A percentile compares a stretch with the other conserved stretches of the same genome.
Evolutionary conservation across 2,113 vertebrate genomes (phyloP).

Genomic region (Hylia prasina): DNA sequence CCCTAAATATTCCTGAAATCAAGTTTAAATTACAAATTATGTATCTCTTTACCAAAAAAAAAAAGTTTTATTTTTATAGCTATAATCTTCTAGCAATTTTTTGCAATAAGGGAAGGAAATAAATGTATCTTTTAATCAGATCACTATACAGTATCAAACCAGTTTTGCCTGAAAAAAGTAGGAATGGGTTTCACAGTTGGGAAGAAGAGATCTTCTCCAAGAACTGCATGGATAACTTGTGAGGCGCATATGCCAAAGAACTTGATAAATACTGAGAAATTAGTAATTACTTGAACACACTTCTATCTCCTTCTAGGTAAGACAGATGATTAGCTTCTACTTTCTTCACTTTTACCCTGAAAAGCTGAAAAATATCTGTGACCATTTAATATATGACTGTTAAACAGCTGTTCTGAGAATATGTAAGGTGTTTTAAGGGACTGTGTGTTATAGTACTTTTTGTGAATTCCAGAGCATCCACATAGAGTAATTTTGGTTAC

Average conservation of each 20-base stretch:
- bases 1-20: not conserved
- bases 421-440: not conserved
- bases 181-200: not conserved
- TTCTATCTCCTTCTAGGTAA: not conserved
- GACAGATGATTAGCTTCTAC: not conserved
- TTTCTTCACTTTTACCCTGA: not conserved
- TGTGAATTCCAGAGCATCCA: not conserved
- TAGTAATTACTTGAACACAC: not conserved
- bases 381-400: not conserved
- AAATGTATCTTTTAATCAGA: not conserved
- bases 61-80: not conserved
- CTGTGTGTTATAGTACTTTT: not conserved
- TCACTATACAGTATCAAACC: not conserved
- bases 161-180: not conserved
- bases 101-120: not conserved
- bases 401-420: not conserved
- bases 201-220: not conserved
- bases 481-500: not conserved
- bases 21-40: not conserved
- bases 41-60: not conserved
- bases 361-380: not conserved
- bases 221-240: not conserved
- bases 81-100: not conserved
- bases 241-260: not conserved
- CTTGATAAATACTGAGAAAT: not conserved